Conservation (phyloP, 2,113 vertebrate species). For the Psophia crepitans region DNA sequence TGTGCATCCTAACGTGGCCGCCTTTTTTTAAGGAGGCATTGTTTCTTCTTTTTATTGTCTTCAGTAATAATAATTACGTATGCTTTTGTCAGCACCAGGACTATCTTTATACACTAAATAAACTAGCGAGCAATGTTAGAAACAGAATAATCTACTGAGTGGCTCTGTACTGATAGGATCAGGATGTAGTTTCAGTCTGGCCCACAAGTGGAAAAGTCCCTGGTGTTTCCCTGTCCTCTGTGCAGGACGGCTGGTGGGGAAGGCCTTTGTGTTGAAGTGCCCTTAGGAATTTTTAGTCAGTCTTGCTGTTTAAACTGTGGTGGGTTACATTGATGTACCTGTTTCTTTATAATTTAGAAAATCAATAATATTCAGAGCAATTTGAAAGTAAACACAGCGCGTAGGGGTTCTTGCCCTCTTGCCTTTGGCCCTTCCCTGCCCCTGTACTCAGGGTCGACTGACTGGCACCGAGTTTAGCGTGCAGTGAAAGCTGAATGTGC, state of each 20-base stretch:
- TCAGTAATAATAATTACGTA: neutral
- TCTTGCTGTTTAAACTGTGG: neutral
- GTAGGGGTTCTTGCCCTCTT: neutral
- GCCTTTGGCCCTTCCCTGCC: neutral
- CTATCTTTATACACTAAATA: no score
- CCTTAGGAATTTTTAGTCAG: neutral
- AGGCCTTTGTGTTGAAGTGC: neutral
- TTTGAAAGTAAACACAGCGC: neutral
- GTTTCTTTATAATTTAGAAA: neutral
- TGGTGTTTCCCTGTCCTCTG: neutral
- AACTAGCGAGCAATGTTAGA: no score
- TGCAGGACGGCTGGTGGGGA: neutral
- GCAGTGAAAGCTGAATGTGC: neutral
- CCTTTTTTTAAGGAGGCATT: no score
- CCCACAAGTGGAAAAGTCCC: neutral
- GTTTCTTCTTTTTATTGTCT: neutral
- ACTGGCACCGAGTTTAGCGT: neutral
- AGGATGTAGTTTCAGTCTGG: neutral
- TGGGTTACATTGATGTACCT: neutral
- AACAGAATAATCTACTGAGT: neutral
- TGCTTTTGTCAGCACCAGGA: neutral
- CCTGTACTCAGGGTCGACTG: neutral
- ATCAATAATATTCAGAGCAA: neutral
- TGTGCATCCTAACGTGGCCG: no score
- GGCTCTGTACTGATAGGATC: neutral